Evolutionary conservation across 2,888 invertebrate genomes (phyloP).

Genomic region (Lepidochitona cinerea): DNA sequence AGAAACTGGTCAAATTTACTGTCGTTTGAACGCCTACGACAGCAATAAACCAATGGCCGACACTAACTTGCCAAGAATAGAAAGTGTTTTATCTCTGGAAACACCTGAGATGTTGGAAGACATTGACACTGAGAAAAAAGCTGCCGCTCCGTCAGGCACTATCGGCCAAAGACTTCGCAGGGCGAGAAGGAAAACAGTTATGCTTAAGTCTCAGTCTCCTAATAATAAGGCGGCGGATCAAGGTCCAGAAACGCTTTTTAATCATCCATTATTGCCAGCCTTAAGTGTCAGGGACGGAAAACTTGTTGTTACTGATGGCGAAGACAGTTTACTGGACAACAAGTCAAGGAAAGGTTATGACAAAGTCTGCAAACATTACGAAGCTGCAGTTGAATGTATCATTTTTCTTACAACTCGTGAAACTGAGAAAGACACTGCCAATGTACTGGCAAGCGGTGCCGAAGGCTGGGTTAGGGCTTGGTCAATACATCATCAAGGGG

Average conservation of each 20-base stretch:
- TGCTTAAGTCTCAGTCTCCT: neutral
- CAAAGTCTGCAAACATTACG: constrained; percentile 42
- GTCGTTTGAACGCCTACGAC: constrained; percentile 46
- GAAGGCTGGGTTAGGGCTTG: constrained; percentile 84
- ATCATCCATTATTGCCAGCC: neutral
- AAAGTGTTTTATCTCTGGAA: neutral
- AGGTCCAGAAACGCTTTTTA: neutral
- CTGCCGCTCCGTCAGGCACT: neutral
- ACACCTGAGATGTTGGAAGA: neutral
- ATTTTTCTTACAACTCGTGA: constrained; percentile 79
- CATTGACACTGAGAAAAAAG: neutral
- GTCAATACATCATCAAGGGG: constrained; percentile 84
- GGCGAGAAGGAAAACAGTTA: neutral
- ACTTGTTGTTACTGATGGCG: neutral
- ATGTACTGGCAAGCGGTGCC: constrained; percentile 81
- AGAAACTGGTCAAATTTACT: constrained; percentile 77
- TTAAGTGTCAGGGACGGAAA: neutral
- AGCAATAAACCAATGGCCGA: constrained; percentile 19
- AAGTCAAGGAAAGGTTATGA: constrained; percentile 42
- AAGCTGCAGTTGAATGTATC: constrained; percentile 69
- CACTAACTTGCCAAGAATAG: neutral
- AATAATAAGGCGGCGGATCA: neutral
- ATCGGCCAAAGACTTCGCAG: neutral
- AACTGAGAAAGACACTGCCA: constrained; percentile 75
- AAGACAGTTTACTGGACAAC: neutral